These are phyloP conservation scores for Luffia ferchaultella DNA, from an alignment of 2,888 invertebrate species.

Conservation along the genomic window DNA sequence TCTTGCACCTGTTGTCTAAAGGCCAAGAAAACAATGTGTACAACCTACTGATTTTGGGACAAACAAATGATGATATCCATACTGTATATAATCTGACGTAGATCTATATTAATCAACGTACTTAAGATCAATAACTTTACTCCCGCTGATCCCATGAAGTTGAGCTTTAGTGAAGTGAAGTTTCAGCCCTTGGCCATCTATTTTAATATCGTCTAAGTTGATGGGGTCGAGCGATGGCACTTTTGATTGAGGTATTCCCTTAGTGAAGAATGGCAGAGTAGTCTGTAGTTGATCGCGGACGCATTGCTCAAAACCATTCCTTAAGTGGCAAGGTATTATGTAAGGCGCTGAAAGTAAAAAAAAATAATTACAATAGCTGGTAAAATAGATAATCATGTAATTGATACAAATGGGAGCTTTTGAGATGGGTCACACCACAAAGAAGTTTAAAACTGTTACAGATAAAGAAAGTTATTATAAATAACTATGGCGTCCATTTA, in stretches of 20 bases:
- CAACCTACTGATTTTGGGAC: no score
- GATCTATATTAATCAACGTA: slow-evolving; percentile 20
- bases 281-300: slow-evolving; percentile 34
- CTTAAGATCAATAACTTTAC: slow-evolving; percentile 34
- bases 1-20: no score
- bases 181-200: slow-evolving; percentile 42
- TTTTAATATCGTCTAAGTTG: slow-evolving; percentile 35
- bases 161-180: slow-evolving; percentile 33
- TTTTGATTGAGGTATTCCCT: slow-evolving; percentile 40
- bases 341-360: slow-evolving; percentile 39
- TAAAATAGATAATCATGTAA: no score
- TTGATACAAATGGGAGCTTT: no score
- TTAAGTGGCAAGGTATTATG: slow-evolving; percentile 35
- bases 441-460: no score
- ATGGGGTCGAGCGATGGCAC: slow-evolving; percentile 48
- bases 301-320: slow-evolving; percentile 29
- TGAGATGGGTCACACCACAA: no score
- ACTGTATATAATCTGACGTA: slow-evolving; percentile 35
- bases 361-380: neutral
- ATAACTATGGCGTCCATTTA: no score
- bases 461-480: no score
- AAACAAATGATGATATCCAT: slow-evolving; percentile 29
- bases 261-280: slow-evolving; percentile 35
- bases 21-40: no score
- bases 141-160: slow-evolving; percentile 37